A percentile compares a stretch with the other conserved stretches of the same genome.
Evolutionary conservation across 2,888 invertebrate species (phyloP).

Genomic region (Panorpa germanica): DNA sequence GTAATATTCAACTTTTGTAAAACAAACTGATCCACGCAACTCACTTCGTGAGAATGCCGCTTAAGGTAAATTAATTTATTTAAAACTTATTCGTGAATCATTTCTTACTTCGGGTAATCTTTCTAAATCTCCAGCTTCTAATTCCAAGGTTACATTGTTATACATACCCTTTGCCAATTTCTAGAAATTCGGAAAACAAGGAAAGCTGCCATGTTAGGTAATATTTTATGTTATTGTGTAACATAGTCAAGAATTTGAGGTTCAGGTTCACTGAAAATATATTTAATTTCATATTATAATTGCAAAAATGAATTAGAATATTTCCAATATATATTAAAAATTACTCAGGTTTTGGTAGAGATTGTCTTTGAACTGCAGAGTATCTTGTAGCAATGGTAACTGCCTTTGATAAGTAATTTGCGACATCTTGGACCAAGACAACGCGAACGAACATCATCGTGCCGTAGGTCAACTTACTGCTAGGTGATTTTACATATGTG

Average conservation of each 20-base stretch:
- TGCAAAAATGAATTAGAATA: slow-evolving; percentile 8
- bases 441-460: slow-evolving; percentile 91
- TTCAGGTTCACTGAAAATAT: slow-evolving; percentile 48
- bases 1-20: too few species aligned
- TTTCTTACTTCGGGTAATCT: slow-evolving; percentile 75
- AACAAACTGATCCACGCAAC: too few species aligned
- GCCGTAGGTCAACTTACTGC: slow-evolving; percentile 73
- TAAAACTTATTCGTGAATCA: too few species aligned
- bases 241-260: slow-evolving; percentile 85
- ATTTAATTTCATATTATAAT: slow-evolving; percentile 10
- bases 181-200: slow-evolving; percentile 63
- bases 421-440: slow-evolving; percentile 60
- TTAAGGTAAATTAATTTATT: too few species aligned
- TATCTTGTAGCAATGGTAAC: slow-evolving; percentile 81
- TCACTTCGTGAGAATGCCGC: too few species aligned
- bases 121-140: slow-evolving; percentile 65
- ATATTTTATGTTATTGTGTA: slow-evolving; percentile 84
- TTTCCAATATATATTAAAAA: slow-evolving; percentile 14
- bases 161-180: slow-evolving; percentile 69
- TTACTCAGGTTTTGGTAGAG: slow-evolving; percentile 65
- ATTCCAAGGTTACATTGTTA: slow-evolving; percentile 59
- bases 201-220: slow-evolving; percentile 64
- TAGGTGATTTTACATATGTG: slow-evolving; percentile 66
- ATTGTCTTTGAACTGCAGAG: slow-evolving; percentile 77
- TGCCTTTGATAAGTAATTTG: slow-evolving; percentile 60